Percentiles rank a stretch among this genome's conserved stretches.
These are phyloP conservation scores for Apantesis nais DNA, from an alignment of 2,888 invertebrate genomes.

Conservation along the genomic window DNA sequence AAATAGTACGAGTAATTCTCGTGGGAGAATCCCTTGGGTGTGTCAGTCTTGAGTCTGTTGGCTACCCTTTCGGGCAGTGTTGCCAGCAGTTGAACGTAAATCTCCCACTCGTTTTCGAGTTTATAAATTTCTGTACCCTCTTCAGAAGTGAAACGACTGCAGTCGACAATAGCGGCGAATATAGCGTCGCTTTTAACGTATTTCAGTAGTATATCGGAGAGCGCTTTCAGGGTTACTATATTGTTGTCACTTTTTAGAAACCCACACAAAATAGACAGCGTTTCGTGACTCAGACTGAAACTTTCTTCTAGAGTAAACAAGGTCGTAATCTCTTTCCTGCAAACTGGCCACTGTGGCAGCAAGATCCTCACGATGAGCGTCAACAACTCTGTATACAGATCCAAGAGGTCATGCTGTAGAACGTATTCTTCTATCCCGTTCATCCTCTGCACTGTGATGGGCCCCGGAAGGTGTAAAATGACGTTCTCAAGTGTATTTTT, in stretches of 20 bases:
- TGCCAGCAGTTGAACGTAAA: conserved; percentile 86
- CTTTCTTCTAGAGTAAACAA: conserved; percentile 85
- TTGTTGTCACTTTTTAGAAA: conserved; percentile 76
- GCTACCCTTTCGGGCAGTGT: conserved; percentile 90
- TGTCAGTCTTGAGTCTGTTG: conserved; percentile 86
- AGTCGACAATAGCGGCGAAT: conserved; percentile 79
- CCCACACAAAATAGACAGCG: conserved; percentile 75
- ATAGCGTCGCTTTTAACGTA: conserved; percentile 85
- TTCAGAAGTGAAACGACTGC: conserved; percentile 48
- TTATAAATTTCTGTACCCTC: conserved; percentile 46
- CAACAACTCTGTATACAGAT: conserved; percentile 82
- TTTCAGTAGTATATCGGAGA: conserved; percentile 74
- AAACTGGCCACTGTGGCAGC: conserved; percentile 85
- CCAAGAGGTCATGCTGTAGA: conserved; percentile 64
- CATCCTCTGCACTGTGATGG: conserved; percentile 89
- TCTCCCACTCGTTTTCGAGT: conserved; percentile 73
- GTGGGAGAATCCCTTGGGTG: conserved; percentile 85
- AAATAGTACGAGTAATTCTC: conserved; percentile 86
- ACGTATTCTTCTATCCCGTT: conserved; percentile 74
- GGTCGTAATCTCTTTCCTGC: conserved; percentile 70
- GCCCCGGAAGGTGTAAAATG: conserved; percentile 78
- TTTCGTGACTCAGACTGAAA: conserved; percentile 76
- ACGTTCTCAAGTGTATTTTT: conserved; percentile 46
- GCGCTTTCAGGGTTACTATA: conserved; percentile 57
- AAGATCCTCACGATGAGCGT: conserved; percentile 77